These are phyloP conservation scores for Drusus annulatus DNA, from an alignment of 1,140 invertebrate genomes.

Conservation along the genomic window DNA sequence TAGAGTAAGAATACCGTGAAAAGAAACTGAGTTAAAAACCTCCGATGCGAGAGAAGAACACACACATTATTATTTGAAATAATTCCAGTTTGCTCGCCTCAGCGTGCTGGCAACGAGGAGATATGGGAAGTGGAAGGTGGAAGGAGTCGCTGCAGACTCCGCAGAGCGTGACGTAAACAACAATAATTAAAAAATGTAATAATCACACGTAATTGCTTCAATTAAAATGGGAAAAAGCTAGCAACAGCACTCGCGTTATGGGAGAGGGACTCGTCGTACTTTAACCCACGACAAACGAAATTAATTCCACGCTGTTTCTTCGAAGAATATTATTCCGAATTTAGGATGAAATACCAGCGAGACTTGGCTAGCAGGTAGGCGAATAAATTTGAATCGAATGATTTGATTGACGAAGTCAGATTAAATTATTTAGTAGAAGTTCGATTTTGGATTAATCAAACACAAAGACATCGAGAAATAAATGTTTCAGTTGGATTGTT, in stretches of 20 bases:
- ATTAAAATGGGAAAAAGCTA: slow-evolving; percentile 39
- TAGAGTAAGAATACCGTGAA: neutral
- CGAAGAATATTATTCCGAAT: no score
- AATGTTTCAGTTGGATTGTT: no score
- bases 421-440: no score
- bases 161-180: slow-evolving; percentile 53
- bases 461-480: no score
- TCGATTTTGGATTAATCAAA: no score
- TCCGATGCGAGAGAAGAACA: neutral
- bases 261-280: neutral
- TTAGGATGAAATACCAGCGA: no score
- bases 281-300: neutral
- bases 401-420: no score
- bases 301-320: no score
- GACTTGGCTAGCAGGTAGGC: no score
- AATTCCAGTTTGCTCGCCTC: slow-evolving; percentile 15
- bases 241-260: slow-evolving; percentile 18
- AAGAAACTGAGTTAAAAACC: neutral
- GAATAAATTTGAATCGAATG: no score
- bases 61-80: neutral
- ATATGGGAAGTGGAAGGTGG: neutral
- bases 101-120: neutral
- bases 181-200: slow-evolving; percentile 51
- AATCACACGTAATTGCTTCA: slow-evolving; percentile 50
- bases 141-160: neutral